Percentiles rank a stretch among this genome's conserved stretches.
Evolutionary conservation across 2,113 vertebrate genomes (phyloP).

Genomic region (Tretioscincus oriximinensis): DNA sequence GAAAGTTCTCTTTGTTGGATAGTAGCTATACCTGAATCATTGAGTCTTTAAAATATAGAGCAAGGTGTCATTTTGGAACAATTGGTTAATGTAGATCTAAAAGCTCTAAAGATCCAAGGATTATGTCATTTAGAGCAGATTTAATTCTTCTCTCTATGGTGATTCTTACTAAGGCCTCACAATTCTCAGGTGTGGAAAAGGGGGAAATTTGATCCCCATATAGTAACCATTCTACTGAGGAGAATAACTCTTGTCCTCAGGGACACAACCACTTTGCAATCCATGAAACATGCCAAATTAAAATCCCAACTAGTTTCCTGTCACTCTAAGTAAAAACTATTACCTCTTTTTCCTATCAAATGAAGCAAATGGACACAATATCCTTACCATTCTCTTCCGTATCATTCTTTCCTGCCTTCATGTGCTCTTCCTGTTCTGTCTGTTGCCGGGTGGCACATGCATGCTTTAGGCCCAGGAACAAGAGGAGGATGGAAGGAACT

Average conservation of each 20-base stretch:
- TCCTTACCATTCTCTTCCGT: slow-evolving; percentile 88
- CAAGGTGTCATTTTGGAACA: neutral
- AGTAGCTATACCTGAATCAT: neutral
- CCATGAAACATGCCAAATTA: too few relatives aligned
- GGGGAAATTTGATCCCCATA: neutral
- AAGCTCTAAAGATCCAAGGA: neutral
- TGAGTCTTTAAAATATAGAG: neutral
- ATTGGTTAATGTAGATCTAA: neutral
- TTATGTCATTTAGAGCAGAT: neutral
- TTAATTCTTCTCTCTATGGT: neutral
- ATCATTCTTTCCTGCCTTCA: slow-evolving; percentile 74
- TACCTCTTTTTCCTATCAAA: neutral
- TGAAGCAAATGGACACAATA: neutral
- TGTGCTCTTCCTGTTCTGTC: slow-evolving; percentile 77
- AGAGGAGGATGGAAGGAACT: slow-evolving; percentile 90
- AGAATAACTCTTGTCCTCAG: neutral
- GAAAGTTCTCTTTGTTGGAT: neutral
- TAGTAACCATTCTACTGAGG: neutral
- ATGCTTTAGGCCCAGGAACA: slow-evolving; percentile 95
- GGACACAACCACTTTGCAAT: neutral
- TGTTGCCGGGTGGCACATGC: slow-evolving; percentile 85
- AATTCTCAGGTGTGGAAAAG: neutral
- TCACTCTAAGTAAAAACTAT: neutral
- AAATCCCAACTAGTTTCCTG: neutral
- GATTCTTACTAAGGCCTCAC: neutral